Percentiles rank a stretch among this genome's conserved stretches.
phyloP scores from a whole-genome alignment of 2,797 vertebrate genomes.

The Clamator glandarius region DNA sequence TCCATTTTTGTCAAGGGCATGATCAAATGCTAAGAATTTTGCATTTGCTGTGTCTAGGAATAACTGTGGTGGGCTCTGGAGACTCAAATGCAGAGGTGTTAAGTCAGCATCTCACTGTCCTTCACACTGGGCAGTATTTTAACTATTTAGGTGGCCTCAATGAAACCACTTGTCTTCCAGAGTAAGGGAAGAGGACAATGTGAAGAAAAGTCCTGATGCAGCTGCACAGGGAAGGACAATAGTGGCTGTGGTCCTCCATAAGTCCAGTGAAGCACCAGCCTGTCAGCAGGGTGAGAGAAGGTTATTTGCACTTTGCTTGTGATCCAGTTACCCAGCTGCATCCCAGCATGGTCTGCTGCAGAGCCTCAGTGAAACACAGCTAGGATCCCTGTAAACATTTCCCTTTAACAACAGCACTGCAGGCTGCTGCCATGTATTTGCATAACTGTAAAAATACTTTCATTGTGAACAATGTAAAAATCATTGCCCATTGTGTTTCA shows the following conservation, averaged over 20 bases:
- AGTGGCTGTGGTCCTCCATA: not conserved
- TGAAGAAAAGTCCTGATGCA: not conserved
- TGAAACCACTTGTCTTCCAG: not conserved
- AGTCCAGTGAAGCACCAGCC: not conserved
- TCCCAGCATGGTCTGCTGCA: not conserved
- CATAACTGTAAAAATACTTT: conserved; percentile 31
- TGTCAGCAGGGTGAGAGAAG: not conserved
- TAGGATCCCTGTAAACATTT: not conserved
- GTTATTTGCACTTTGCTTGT: not conserved
- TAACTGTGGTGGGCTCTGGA: not conserved
- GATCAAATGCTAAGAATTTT: not conserved
- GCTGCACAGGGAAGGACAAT: not conserved
- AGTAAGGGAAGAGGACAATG: not conserved
- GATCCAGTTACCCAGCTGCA: not conserved
- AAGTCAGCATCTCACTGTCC: not conserved
- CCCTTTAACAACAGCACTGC: not conserved
- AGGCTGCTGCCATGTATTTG: not conserved
- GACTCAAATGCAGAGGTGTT: not conserved
- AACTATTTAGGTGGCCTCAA: too few relatives aligned
- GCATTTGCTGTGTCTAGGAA: not conserved
- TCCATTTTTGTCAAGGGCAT: not conserved
- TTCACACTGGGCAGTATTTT: not conserved
- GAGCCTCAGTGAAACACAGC: not conserved
- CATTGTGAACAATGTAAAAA: conserved; percentile 41
- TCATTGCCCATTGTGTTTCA: conserved; percentile 41